Evolutionary conservation across 1,140 invertebrate genomes (phyloP).

Genomic region (Drosophila nebulosa): DNA sequence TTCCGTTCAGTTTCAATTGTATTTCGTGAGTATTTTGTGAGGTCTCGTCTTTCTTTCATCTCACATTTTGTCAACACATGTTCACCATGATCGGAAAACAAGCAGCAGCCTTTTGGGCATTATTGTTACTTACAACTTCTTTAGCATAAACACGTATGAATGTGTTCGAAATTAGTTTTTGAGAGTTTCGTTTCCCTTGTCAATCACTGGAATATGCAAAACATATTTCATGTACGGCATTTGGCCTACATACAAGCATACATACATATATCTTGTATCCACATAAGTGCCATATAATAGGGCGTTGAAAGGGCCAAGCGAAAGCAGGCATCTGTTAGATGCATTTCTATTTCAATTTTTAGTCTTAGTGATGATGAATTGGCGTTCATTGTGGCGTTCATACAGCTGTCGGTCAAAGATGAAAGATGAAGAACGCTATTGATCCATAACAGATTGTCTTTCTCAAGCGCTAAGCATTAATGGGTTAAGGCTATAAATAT

Average conservation of each 20-base stretch:
- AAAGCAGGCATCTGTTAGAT: slow-evolving; percentile 8
- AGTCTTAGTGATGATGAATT: slow-evolving; percentile 59
- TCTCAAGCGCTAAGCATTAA: slow-evolving; percentile 14
- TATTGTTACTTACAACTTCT: slow-evolving; percentile 38
- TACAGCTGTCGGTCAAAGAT: slow-evolving; percentile 62
- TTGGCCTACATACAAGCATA: too few species aligned
- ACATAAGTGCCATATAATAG: slow-evolving; percentile 58
- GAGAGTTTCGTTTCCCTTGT: slow-evolving; percentile 10
- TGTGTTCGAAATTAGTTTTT: neutral
- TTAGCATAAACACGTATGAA: slow-evolving; percentile 33
- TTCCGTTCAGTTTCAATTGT: slow-evolving; percentile 71
- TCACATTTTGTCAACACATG: slow-evolving; percentile 68
- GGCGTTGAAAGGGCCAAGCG: slow-evolving; percentile 49
- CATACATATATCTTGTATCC: slow-evolving; percentile 28
- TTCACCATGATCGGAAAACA: slow-evolving; percentile 63
- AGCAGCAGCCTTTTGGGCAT: slow-evolving; percentile 35
- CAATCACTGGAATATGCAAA: slow-evolving; percentile 66
- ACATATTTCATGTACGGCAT: slow-evolving; percentile 60
- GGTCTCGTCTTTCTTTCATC: slow-evolving; percentile 21
- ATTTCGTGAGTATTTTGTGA: slow-evolving; percentile 36
- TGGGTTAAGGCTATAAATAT: slow-evolving; percentile 44
- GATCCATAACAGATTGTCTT: slow-evolving; percentile 52
- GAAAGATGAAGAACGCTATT: slow-evolving; percentile 54
- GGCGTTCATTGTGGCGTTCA: slow-evolving; percentile 20
- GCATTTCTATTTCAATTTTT: slow-evolving; percentile 15